phyloP scores from a whole-genome alignment of 2,888 invertebrate species.

The Dasysyrphus albostriatus region DNA sequence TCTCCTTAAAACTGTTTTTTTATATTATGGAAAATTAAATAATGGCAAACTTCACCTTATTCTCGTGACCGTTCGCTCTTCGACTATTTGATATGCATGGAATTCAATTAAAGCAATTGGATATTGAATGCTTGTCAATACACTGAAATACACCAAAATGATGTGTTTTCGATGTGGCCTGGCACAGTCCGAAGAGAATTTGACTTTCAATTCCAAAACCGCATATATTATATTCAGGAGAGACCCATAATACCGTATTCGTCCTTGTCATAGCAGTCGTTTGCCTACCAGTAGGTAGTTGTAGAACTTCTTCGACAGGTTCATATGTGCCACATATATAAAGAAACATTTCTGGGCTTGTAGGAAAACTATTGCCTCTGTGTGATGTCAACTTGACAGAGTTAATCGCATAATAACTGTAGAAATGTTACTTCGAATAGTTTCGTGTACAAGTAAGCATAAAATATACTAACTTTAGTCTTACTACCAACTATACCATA shows the following conservation, averaged over 20 bases:
- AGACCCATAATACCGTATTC: not conserved
- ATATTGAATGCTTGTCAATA: slow-evolving; percentile 65
- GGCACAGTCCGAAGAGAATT: slow-evolving; percentile 21
- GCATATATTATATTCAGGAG: slow-evolving; percentile 8
- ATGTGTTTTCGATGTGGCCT: slow-evolving; percentile 44
- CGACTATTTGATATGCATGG: slow-evolving; percentile 49
- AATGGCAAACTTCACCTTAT: not conserved
- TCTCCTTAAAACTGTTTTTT: too few species aligned
- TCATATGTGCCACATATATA: not conserved
- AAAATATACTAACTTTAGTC: slow-evolving; percentile 5
- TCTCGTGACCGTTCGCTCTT: not conserved
- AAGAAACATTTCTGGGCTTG: slow-evolving; percentile 1
- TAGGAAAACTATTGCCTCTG: slow-evolving; percentile 33
- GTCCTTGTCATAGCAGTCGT: not conserved
- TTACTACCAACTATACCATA: not conserved
- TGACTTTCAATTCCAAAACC: slow-evolving; percentile 39
- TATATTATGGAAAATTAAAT: not conserved
- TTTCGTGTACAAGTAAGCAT: slow-evolving; percentile 1
- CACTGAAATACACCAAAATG: slow-evolving; percentile 41
- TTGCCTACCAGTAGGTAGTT: not conserved
- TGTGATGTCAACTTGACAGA: slow-evolving; percentile 60
- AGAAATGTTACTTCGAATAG: slow-evolving; percentile 51
- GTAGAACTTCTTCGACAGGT: slow-evolving; percentile 1
- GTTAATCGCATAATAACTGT: slow-evolving; percentile 69
- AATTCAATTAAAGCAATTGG: slow-evolving; percentile 73